A percentile compares a stretch with the other conserved stretches of the same genome.
Evolutionary conservation across 2,888 invertebrate species (phyloP).

Genomic region (Pristionchus maxplancki): DNA sequence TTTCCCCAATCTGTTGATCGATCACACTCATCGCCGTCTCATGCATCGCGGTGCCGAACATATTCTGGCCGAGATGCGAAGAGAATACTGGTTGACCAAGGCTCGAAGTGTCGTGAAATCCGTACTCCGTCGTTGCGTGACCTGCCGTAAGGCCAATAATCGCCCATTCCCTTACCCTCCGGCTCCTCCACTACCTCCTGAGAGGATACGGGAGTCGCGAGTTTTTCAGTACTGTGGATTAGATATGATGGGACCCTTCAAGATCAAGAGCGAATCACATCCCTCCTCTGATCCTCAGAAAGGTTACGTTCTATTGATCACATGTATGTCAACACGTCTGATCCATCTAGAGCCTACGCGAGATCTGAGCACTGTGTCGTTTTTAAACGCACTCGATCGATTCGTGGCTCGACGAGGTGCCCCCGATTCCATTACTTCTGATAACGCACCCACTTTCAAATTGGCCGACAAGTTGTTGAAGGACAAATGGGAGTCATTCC

Average conservation of each 20-base stretch:
- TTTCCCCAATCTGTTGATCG: neutral
- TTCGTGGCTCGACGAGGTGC: conserved; percentile 77
- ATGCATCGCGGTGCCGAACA: neutral
- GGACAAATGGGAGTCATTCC: neutral
- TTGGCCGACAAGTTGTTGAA: neutral
- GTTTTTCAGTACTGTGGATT: conserved; percentile 75
- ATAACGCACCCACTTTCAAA: conserved; percentile 78
- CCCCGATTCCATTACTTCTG: conserved; percentile 70
- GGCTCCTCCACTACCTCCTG: conserved; percentile 76
- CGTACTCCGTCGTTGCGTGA: conserved; percentile 68
- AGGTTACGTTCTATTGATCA: conserved; percentile 77
- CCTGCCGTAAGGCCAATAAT: conserved; percentile 64
- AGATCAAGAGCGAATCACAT: conserved; percentile 58
- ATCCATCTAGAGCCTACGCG: conserved; percentile 78
- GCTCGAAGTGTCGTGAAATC: conserved; percentile 38
- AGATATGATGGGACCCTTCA: conserved; percentile 78
- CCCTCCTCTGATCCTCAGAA: conserved; percentile 66
- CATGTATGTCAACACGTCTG: conserved; percentile 78
- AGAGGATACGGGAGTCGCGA: conserved; percentile 66
- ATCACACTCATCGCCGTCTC: neutral
- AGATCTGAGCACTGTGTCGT: conserved; percentile 72
- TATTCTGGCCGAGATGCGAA: conserved; percentile 12
- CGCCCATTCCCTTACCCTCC: conserved; percentile 61
- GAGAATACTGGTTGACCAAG: conserved; percentile 53
- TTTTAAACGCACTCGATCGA: conserved; percentile 73